Conservation (phyloP, 2,797 vertebrate species). For the Hylomyscus alleni region DNA sequence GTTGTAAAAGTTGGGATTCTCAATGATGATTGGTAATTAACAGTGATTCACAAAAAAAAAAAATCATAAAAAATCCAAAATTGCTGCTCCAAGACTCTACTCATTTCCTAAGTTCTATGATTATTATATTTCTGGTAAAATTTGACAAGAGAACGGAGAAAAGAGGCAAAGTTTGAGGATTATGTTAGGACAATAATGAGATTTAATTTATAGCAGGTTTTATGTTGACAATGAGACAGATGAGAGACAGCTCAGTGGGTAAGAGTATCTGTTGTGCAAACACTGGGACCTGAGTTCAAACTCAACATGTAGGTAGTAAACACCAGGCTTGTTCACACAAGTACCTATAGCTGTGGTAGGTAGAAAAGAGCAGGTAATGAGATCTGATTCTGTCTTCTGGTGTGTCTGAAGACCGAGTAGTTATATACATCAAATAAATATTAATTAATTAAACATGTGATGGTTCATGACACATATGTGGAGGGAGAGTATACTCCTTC, state of each 20-base stretch:
- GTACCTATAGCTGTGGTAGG: neutral
- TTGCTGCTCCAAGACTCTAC: constrained; percentile 12
- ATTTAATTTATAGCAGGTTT: constrained; percentile 35
- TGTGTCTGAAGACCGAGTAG: neutral
- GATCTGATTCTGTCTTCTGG: neutral
- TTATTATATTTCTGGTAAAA: constrained; percentile 39
- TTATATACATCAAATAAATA: neutral
- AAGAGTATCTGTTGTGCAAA: neutral
- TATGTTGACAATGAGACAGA: neutral
- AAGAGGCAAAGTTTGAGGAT: neutral
- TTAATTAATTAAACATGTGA: neutral
- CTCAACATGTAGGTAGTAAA: neutral
- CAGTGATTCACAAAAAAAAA: neutral
- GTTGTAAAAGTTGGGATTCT: neutral
- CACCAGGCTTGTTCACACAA: neutral
- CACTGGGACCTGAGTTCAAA: neutral
- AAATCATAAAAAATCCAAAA: constrained; percentile 31
- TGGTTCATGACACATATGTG: neutral
- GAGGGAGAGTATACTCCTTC: neutral
- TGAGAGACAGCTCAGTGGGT: neutral
- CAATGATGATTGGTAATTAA: constrained; percentile 21
- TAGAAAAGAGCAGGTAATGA: neutral
- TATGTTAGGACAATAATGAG: neutral
- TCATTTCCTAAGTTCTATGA: constrained; percentile 47
- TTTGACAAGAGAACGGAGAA: neutral